phyloP scores from a whole-genome alignment of 2,113 vertebrate genomes.

The Rhinolophus sinicus region DNA sequence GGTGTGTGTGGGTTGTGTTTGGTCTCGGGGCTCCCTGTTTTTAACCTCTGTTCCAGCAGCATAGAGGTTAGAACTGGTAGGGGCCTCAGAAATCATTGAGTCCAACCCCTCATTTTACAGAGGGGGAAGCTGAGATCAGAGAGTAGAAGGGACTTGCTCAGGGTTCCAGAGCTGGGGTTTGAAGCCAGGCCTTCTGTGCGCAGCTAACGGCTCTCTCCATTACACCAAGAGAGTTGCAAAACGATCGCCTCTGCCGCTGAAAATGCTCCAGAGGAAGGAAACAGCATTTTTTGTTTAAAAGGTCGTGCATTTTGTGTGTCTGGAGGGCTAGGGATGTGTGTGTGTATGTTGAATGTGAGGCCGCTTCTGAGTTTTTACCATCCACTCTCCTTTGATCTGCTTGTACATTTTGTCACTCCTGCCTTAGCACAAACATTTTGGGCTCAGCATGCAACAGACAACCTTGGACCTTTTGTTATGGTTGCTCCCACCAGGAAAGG shows the following conservation, averaged over 20 bases:
- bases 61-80: background rate
- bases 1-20: background rate
- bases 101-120: background rate
- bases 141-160: background rate
- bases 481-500: background rate
- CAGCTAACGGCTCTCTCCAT: background rate
- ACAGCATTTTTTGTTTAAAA: background rate
- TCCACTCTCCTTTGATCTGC: background rate
- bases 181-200: background rate
- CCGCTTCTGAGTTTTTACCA: background rate
- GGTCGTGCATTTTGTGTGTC: background rate
- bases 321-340: background rate
- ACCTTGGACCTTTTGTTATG: slow-evolving; percentile 41
- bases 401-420: background rate
- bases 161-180: background rate
- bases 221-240: background rate
- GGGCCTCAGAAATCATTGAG: background rate
- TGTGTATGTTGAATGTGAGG: rapidly evolving
- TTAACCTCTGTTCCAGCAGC: background rate
- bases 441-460: background rate
- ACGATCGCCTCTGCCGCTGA: background rate
- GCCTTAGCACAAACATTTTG: background rate
- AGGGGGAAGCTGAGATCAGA: background rate
- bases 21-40: background rate
- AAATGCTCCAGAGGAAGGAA: background rate